Evolutionary conservation across 2,797 vertebrate genomes (phyloP), one percentile per base, ranked within the genome.

Genomic region (Coilia nasus): DNA sequence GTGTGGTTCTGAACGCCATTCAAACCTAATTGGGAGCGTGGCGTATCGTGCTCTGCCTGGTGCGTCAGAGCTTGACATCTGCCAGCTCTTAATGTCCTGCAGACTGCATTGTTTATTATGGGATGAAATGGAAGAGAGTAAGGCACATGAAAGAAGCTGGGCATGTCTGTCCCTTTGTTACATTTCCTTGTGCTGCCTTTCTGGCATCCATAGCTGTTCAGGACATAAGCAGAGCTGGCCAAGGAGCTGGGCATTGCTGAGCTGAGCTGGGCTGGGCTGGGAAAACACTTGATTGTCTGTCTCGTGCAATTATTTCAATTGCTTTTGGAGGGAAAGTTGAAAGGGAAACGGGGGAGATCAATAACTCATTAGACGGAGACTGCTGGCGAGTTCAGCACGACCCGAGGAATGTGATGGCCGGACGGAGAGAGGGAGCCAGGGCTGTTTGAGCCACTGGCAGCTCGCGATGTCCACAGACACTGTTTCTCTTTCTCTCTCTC

Each of bases 331-430:
- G 89, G 89, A 89, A 92, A 93, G 90, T 92, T 94, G 92, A 93
- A 94, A 94, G 91, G 93, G 92, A 94, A 71, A 94, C 90, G 89
- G 90, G 78, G 83, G 82, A 86, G 92, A 95, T 96, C 95, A 91
- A 96, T 96, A 95, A 94, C 87, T 91, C 93, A 94, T 95, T 94
- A 94, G 92, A 89, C 90, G 87, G 89, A 90, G 93, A 91, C 91
- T 92, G 93, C 94, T 91, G 92, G 90, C 92, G 71, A 91, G 89
- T 91, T 87, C 83, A 2, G 81, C 87, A 87, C 85, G 50, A 90
- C 90, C 89, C 87, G 83, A 90, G 90, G 90, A 91, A 86, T 89
- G 90, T 91, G 89, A 92, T 89, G 91, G 89, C 88, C 90, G 86
- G 87, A 83, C 50, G 50, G 50, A 54, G 50, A 54, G 50, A 44